Conservation (phyloP, 1,140 invertebrate genomes). For the Paraescarpia echinospica region DNA sequence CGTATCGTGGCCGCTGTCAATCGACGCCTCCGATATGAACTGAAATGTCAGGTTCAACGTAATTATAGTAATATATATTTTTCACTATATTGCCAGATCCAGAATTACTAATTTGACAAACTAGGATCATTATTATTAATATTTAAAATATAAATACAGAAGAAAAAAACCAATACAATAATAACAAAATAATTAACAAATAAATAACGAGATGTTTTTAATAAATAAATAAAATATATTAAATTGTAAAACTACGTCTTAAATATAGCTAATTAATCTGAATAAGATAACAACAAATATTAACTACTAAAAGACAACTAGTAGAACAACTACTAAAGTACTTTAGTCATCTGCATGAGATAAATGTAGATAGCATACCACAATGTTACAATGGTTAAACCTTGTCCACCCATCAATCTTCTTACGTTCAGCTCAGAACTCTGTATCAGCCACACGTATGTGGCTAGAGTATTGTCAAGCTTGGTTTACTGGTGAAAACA, state of each 20-base stretch:
- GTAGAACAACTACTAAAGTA: background rate
- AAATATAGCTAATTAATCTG: background rate
- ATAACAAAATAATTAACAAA: background rate
- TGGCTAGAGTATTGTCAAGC: too few species aligned
- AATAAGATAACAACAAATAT: too few species aligned
- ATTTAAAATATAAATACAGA: background rate
- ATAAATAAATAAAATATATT: background rate
- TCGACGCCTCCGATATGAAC: constrained; percentile 49
- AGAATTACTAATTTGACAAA: too few species aligned
- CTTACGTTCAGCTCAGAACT: too few species aligned
- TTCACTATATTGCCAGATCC: too few species aligned
- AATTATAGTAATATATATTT: background rate
- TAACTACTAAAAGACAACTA: background rate
- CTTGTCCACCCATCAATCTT: background rate
- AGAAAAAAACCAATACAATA: background rate
- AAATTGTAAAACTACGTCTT: background rate
- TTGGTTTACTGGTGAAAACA: background rate
- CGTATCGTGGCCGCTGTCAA: constrained; percentile 57
- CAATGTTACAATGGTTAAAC: background rate
- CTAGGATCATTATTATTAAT: too few species aligned
- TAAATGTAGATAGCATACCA: background rate
- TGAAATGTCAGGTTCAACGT: constrained; percentile 23
- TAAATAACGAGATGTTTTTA: background rate
- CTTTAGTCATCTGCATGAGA: background rate
- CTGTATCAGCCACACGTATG: too few species aligned